Evolutionary conservation across 2,888 invertebrate species (phyloP), one percentile per base, ranked within the genome.

Genomic region (Marronus borbonicus): DNA sequence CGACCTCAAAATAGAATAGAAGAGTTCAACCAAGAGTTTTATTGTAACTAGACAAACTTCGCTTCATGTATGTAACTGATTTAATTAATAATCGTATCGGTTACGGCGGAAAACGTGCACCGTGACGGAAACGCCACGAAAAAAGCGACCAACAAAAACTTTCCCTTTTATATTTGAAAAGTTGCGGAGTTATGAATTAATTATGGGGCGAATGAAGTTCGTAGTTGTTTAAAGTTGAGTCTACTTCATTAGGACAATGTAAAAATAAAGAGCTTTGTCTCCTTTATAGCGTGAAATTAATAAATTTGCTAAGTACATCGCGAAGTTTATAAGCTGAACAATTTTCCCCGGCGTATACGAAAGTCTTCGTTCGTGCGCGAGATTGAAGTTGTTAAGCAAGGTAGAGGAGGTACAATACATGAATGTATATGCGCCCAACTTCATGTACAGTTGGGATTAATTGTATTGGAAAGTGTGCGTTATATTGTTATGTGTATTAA

Each of bases 261-360:
- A 82, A 82, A 82, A 82, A 82, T 81, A 78, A 79, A 66, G 80
- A 77, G 80, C 82, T 81, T 81, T 83, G 80, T 80, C 79, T 80
- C 80, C 79, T 78, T 80, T 79, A 82, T 82, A 82, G 82, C 81
- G 79, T 79, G 81, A 83, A 84, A 83, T 84, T 84, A 81, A 84
- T 84, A 83, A 83, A 82, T 83, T 83, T 80, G 80, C 82, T 82
- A 82, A 83, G 82, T 80, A 81, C 81, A 79, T 80, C 82, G 80
- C 82, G 81, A 82, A 82, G 80, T 84, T 82, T 81, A 82, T 80
- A 80, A 82, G 82, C 81, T 78, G 80, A 80, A 79, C 81, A 81
- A 81, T 82, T 81, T 83, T 79, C 76, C 64, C 68, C 31, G 31
- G 31, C 31, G 79, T 79, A 80, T 77, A 81, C 80, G 44, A 78